phyloP scores from a whole-genome alignment of 92 coral and sea anemone species.

The Phenganax marumi region DNA sequence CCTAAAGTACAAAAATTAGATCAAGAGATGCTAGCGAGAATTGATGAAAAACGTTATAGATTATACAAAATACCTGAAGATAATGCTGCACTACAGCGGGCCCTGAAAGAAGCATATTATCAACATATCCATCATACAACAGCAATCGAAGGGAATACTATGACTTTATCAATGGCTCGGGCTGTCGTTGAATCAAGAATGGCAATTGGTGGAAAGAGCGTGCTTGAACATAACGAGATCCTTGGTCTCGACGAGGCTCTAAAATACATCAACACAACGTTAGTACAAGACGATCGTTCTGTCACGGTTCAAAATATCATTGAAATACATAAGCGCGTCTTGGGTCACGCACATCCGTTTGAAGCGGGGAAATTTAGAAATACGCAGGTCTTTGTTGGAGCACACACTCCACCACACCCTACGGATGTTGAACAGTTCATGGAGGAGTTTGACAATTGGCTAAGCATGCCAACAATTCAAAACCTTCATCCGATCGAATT shows the following conservation, averaged over 20 bases:
- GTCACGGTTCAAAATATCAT: slow-evolving; percentile 68
- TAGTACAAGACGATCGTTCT: slow-evolving; percentile 71
- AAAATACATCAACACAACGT: slow-evolving; percentile 78
- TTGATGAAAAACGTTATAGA: slow-evolving; percentile 77
- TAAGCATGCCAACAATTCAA: slow-evolving; percentile 68
- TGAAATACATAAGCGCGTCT: slow-evolving; percentile 79
- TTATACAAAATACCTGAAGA: slow-evolving; percentile 77
- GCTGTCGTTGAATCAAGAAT: slow-evolving; percentile 94
- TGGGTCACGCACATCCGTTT: slow-evolving; percentile 90
- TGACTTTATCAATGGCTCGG: slow-evolving; percentile 95
- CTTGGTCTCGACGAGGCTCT: slow-evolving; percentile 94
- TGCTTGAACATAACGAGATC: slow-evolving; percentile 90
- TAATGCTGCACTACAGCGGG: slow-evolving; percentile 82
- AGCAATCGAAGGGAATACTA: slow-evolving; percentile 98
- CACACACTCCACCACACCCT: slow-evolving; percentile 88
- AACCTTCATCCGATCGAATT: slow-evolving; percentile 88
- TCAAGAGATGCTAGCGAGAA: slow-evolving; percentile 80
- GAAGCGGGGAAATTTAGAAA: slow-evolving; percentile 85
- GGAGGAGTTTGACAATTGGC: slow-evolving; percentile 84
- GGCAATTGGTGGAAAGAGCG: slow-evolving; percentile 93
- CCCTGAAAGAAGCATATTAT: slow-evolving; percentile 90
- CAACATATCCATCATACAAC: slow-evolving; percentile 94
- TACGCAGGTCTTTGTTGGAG: slow-evolving; percentile 89
- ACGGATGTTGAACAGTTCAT: slow-evolving; percentile 76
- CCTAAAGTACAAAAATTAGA: slow-evolving; percentile 93